Evolutionary conservation across 2,888 invertebrate species (phyloP).

Genomic region (Acleris cristana): DNA sequence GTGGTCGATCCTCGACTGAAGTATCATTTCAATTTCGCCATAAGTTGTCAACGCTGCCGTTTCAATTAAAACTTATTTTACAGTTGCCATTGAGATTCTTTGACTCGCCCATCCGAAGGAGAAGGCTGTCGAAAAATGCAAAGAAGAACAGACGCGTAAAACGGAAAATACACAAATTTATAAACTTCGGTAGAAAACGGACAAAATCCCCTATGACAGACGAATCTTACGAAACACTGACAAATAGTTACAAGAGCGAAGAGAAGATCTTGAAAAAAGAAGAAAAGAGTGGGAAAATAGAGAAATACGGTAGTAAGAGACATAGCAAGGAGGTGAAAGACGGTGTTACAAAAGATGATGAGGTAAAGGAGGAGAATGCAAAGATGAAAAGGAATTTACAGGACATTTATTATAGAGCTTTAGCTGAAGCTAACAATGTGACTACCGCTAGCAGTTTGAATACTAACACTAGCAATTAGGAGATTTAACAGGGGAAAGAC

Average conservation of each 20-base stretch:
- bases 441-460: constrained; percentile 39
- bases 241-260: constrained; percentile 26
- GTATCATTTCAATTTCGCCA: no score
- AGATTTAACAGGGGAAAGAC: background rate
- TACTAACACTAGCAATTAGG: constrained; percentile 21
- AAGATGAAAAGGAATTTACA: constrained; percentile 51
- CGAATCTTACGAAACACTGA: constrained; percentile 36
- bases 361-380: background rate
- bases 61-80: background rate
- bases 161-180: constrained; percentile 43
- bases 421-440: constrained; percentile 53
- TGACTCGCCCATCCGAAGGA: background rate
- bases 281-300: background rate
- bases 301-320: background rate
- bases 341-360: background rate
- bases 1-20: no score
- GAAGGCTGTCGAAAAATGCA: background rate
- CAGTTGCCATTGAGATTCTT: background rate
- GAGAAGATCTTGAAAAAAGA: background rate
- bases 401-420: constrained; percentile 58
- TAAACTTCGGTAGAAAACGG: constrained; percentile 49
- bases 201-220: constrained; percentile 47
- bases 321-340: background rate
- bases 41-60: background rate
- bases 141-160: constrained; percentile 3